phyloP scores from a whole-genome alignment of 2,797 vertebrate species.

The Muraenolepis orangiensis region DNA sequence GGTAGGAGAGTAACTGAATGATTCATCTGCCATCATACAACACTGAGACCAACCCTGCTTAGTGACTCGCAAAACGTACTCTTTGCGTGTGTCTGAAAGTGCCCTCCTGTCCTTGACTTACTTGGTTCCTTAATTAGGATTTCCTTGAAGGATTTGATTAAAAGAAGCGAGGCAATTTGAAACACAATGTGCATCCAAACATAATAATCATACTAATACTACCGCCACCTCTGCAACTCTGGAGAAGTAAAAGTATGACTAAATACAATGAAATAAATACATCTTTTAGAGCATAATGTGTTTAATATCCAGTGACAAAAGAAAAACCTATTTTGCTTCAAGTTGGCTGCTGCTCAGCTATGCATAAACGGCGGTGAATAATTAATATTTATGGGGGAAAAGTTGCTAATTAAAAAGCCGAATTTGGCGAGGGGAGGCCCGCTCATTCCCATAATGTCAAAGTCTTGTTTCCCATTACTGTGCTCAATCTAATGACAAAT shows the following conservation, averaged over 20 bases:
- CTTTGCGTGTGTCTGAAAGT: not conserved
- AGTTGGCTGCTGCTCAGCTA: conserved; percentile 28
- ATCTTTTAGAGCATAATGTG: not conserved
- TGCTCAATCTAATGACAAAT: conserved; percentile 41
- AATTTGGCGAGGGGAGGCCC: conserved; percentile 13
- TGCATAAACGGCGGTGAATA: conserved; percentile 45
- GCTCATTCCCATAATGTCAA: conserved; percentile 33
- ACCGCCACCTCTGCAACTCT: not conserved
- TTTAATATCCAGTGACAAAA: conserved; percentile 14
- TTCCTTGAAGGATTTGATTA: not conserved
- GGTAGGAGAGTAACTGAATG: conserved; percentile 23
- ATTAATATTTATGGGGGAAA: conserved; percentile 41
- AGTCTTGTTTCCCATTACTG: conserved; percentile 16
- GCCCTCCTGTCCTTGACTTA: not conserved
- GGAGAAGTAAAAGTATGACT: not conserved
- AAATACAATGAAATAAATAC: conserved; percentile 3
- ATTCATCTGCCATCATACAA: conserved; percentile 20
- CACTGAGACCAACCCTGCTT: not conserved
- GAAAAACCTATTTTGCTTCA: conserved; percentile 15
- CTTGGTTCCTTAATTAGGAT: not conserved
- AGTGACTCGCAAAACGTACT: not conserved
- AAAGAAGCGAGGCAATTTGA: not conserved
- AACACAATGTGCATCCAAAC: conserved; percentile 14
- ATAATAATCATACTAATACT: not conserved
- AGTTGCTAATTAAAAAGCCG: conserved; percentile 31